Base-by-base conservation (phyloP, 2,888 invertebrate species). In the Horisme vitalbata region DNA sequence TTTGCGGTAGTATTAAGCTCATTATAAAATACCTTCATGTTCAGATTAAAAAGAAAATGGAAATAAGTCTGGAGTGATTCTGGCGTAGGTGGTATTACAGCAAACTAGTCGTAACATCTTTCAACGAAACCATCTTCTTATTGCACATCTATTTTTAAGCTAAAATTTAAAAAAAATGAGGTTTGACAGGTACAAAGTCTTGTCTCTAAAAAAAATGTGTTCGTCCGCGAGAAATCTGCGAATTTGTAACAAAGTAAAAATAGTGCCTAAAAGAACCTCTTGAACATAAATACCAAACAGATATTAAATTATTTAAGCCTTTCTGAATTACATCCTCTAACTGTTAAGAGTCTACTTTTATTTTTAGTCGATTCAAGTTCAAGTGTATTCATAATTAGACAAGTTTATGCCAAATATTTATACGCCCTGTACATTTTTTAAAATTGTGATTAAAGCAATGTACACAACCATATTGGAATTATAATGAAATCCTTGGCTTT, bases 201-300 rank as follows among this genome's bases (percentile, higher is more conserved):
- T 12, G 50, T 56, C 13, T 37, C 39, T 47, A 43, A 57, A 52
- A 55, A 39, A 41, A 55, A 62, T 59, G 57, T 63, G 65, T 58
- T 55, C 55, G 57, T 54, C 14, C 33, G 26, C 24, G 7, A 20
- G 67, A 65, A 75, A 74, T 77, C 72, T 71, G 69, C 63, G 69
- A 75, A 76, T 66, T 75, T 66, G 52, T 61, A 45, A 38, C 32
- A 45, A 37, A 44, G 47, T 31, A 53, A 39, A 55, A 46, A 59
- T 68, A 75, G 74, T 85, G 86, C 85, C 76, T 82, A 83, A 85
- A 84, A 84, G 85, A 86, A 86, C 86, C 86, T 86, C 86, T 73
- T 61, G 59, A 68, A 68, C 55, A 57, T 51, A 59, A 69, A 70
- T 73, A 68, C 64, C 71, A 71, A 73, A 68, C 63, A 75, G 68